Base-by-base conservation (phyloP, 1,140 invertebrate species). In the Lycorma delicatula region DNA sequence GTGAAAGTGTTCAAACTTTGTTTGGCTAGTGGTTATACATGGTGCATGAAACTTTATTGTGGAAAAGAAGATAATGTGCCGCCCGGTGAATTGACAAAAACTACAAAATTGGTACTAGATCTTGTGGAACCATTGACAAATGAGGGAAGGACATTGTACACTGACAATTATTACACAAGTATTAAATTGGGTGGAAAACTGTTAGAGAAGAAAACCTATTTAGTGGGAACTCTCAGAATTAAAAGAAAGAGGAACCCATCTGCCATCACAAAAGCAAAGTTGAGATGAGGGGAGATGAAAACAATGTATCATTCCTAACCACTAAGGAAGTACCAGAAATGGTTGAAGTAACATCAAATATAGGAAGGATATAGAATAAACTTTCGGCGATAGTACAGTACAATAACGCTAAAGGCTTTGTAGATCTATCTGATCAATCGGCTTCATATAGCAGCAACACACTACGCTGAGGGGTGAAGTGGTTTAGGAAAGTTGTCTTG, bases 301-400 rank as follows among this genome's bases (percentile, higher is more conserved):
- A 31, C 3, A 20, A 54, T 36, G 51, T 54, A 46, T 18, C 34
- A 16, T 16, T 59, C n/a, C 22, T 60, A 12, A 28, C 29, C 22
- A 60, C 59, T 25, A 56, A 49, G 28, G 20, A 48, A 18, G 16
- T 26, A 46, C 22, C 25, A 16, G 58, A 74, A 23, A 75, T 80
- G 41, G 68, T 74, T 36, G 58, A 44, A 20, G 71, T 71, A 62
- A 65, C 67, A 5, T 49, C 27, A 25, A 67, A 66, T n/a, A n/a
- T n/a, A n/a, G n/a, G n/a, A n/a, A n/a, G n/a, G 60, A 77, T 74
- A 64, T 74, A 71, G 1, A 65, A 76, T 25, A 76, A 74, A 63
- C 61, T 69, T 46, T 67, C 61, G 52, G 22, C 65, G 12, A 57
- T 68, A 38, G 62, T 63, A 4, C 65, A 71, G 60, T 54, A 67